Evolutionary conservation across 2,113 vertebrate genomes (phyloP).

Genomic region (Chaetodon trifascialis): DNA sequence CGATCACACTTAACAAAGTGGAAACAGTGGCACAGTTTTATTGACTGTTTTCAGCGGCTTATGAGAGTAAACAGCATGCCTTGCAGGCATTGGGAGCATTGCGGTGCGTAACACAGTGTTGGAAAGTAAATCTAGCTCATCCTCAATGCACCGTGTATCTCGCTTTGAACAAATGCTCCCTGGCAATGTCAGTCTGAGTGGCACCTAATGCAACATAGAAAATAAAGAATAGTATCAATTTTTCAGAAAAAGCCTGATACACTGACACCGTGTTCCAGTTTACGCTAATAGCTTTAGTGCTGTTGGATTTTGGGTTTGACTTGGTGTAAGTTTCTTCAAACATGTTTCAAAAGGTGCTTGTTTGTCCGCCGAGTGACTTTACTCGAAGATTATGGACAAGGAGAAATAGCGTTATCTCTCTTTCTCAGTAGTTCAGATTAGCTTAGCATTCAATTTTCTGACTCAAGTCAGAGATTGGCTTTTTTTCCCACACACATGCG

Average conservation of each 20-base stretch:
- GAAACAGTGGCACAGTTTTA: conserved; percentile 42
- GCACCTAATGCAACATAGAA: conserved; percentile 47
- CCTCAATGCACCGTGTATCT: conserved; percentile 45
- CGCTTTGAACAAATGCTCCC: conserved; percentile 46
- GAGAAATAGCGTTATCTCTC: conserved; percentile 58
- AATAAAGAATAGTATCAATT: conserved; percentile 27
- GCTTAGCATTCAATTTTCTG: conserved; percentile 64
- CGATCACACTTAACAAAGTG: conserved; percentile 54
- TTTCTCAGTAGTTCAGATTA: conserved; percentile 68
- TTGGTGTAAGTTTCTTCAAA: conserved; percentile 30
- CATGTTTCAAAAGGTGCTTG: conserved; percentile 60
- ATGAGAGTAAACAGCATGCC: conserved; percentile 61
- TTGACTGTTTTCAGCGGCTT: conserved; percentile 43
- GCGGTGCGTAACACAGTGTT: conserved; percentile 63
- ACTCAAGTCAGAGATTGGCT: conserved; percentile 62
- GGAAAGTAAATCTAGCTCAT: conserved; percentile 58
- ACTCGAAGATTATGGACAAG: conserved; percentile 46
- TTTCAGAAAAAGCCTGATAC: conserved; percentile 34
- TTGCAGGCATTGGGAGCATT: conserved; percentile 51
- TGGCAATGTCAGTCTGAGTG: conserved; percentile 40
- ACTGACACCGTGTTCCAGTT: conserved; percentile 55
- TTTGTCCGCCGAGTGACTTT: conserved; percentile 55
- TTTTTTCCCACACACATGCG: conserved; percentile 69
- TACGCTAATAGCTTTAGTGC: conserved; percentile 59
- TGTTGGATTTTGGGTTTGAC: conserved; percentile 40